Conservation (phyloP, 2,113 vertebrate genomes). For the Manacus vitellinus region DNA sequence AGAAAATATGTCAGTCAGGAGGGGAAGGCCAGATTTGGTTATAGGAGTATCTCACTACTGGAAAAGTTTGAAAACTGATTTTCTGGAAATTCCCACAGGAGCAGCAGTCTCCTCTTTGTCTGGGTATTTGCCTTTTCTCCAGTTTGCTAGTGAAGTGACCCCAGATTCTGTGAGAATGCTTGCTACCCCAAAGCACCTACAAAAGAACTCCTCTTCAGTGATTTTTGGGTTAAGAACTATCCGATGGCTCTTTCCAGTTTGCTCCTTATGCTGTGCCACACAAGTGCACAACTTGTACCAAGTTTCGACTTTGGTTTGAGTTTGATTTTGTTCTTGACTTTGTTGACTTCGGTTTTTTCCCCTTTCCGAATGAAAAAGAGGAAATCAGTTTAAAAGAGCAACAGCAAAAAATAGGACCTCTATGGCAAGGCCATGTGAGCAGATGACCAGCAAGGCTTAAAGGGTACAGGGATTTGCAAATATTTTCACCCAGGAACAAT, state of each 20-base stretch:
- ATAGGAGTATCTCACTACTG: background rate
- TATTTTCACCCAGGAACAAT: conserved; percentile 26
- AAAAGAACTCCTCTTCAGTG: background rate
- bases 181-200: background rate
- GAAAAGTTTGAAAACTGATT: background rate
- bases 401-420: background rate
- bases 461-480: background rate
- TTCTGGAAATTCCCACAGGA: background rate
- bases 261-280: background rate
- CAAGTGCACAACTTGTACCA: background rate
- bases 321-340: background rate
- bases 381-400: conserved; percentile 6
- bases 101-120: background rate
- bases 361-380: background rate
- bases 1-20: background rate
- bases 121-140: background rate
- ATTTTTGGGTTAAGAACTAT: background rate
- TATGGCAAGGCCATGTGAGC: background rate
- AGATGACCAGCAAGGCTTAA: background rate
- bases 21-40: background rate
- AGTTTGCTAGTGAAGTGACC: background rate
- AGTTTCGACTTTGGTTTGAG: background rate
- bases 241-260: background rate
- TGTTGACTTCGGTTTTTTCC: background rate
- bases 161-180: background rate